These are phyloP conservation scores for Aldrovandia affinis DNA, from an alignment of 2,797 vertebrate genomes.

Conservation along the genomic window DNA sequence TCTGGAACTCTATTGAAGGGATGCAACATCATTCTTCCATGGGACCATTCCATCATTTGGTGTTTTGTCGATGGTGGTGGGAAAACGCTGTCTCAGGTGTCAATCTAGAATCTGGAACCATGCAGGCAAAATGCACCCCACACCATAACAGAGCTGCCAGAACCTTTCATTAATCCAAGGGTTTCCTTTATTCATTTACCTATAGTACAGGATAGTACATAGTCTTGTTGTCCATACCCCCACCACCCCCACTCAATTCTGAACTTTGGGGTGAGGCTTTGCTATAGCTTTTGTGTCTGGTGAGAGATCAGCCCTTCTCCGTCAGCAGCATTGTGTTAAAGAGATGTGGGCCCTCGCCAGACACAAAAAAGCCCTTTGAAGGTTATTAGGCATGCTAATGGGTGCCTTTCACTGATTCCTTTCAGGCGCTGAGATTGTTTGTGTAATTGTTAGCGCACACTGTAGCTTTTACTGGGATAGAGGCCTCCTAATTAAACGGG, in stretches of 20 bases:
- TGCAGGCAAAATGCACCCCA: too few species aligned
- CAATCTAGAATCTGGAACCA: too few species aligned
- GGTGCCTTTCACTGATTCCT: slow-evolving; percentile 47
- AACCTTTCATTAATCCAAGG: too few species aligned
- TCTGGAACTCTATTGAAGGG: too few species aligned
- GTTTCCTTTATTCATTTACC: too few species aligned
- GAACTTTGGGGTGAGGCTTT: not conserved
- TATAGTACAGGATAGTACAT: too few species aligned
- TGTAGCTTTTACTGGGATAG: slow-evolving; percentile 26
- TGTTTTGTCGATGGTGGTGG: too few species aligned
- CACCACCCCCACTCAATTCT: not conserved
- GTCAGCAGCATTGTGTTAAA: not conserved
- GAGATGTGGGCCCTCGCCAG: not conserved
- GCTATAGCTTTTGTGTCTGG: too few species aligned
- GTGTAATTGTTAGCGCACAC: slow-evolving; percentile 36
- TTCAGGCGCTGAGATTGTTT: slow-evolving; percentile 26
- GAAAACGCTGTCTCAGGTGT: too few species aligned
- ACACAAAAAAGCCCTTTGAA: slow-evolving; percentile 49
- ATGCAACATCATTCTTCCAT: too few species aligned
- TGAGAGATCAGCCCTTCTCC: not conserved
- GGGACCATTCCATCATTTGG: too few species aligned
- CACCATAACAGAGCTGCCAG: too few species aligned
- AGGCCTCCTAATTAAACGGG: slow-evolving; percentile 22
- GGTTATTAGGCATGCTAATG: slow-evolving; percentile 47
- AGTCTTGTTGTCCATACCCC: not conserved